Percentiles rank a stretch among this genome's conserved stretches.
These are phyloP conservation scores for Archaeoteleia sp. DNA, from an alignment of 2,888 invertebrate genomes.

Conservation along the genomic window DNA sequence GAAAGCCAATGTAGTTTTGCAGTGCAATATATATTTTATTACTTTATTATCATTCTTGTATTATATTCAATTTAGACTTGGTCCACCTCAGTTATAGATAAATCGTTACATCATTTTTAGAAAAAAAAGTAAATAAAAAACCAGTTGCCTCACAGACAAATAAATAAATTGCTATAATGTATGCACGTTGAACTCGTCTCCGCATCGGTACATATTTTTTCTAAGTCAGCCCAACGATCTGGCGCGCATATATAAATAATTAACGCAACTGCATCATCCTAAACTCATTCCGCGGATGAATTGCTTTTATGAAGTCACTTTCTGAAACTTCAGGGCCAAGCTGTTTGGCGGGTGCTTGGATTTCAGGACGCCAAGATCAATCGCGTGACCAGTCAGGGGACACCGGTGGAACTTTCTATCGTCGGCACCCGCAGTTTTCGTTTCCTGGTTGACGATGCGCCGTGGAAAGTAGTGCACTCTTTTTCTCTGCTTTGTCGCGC, in stretches of 20 bases:
- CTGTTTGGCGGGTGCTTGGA: slow-evolving; percentile 59
- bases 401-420: slow-evolving; percentile 56
- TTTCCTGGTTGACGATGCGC: slow-evolving; percentile 61
- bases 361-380: slow-evolving; percentile 65
- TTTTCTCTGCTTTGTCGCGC: slow-evolving; percentile 60
- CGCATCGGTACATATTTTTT: slow-evolving; percentile 6
- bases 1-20: slow-evolving; percentile 21
- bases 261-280: slow-evolving; percentile 7
- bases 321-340: slow-evolving; percentile 63
- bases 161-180: slow-evolving; percentile 13
- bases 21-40: background rate
- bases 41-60: too few species aligned
- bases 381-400: slow-evolving; percentile 64
- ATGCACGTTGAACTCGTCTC: slow-evolving; percentile 4
- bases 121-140: slow-evolving; percentile 8
- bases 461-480: slow-evolving; percentile 68
- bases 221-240: background rate
- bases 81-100: too few species aligned
- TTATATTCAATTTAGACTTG: too few species aligned
- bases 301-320: slow-evolving; percentile 55
- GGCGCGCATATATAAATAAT: slow-evolving; percentile 19
- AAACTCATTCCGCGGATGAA: too few species aligned
- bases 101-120: slow-evolving; percentile 16
- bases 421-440: too few species aligned
- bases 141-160: slow-evolving; percentile 13